phyloP scores from a whole-genome alignment of 92 coral and sea anemone genomes.

The Montipora capitata region DNA sequence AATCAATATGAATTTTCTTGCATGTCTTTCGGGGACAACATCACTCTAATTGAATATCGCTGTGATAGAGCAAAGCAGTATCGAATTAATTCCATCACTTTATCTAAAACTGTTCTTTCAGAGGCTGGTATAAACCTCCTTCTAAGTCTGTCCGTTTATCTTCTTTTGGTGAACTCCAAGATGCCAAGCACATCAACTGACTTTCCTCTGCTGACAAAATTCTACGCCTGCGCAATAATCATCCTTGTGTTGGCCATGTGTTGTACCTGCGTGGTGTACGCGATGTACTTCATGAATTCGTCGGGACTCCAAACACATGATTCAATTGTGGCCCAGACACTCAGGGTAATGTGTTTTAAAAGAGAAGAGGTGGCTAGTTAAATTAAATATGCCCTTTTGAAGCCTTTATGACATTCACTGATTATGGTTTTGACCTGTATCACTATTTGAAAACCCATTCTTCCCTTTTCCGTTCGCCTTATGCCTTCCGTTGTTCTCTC shows the following conservation, averaged over 20 bases:
- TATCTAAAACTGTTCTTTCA: constrained; percentile 36
- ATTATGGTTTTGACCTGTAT: too few relatives aligned
- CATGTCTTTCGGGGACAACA: too few relatives aligned
- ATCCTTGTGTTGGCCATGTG: constrained; percentile 88
- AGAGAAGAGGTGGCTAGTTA: too few relatives aligned
- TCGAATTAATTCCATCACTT: too few relatives aligned
- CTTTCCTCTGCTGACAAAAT: constrained; percentile 93
- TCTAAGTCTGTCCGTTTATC: constrained; percentile 92
- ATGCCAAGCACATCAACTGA: constrained; percentile 93
- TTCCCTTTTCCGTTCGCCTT: too few relatives aligned
- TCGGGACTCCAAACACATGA: constrained; percentile 79
- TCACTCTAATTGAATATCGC: too few relatives aligned
- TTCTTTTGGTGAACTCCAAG: constrained; percentile 89
- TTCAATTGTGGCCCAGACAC: constrained; percentile 54
- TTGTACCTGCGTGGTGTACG: constrained; percentile 91
- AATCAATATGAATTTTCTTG: too few relatives aligned
- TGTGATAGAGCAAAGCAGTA: too few relatives aligned
- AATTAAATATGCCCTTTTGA: too few relatives aligned
- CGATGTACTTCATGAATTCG: constrained; percentile 91
- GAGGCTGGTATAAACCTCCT: constrained; percentile 97
- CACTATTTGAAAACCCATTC: too few relatives aligned
- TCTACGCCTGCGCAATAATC: constrained; percentile 93
- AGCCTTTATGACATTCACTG: too few relatives aligned
- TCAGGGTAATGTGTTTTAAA: constrained; percentile 63
- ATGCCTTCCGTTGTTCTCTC: too few relatives aligned